Base-by-base conservation (phyloP, 2,888 invertebrate species). In the Megastigmus dorsalis region DNA sequence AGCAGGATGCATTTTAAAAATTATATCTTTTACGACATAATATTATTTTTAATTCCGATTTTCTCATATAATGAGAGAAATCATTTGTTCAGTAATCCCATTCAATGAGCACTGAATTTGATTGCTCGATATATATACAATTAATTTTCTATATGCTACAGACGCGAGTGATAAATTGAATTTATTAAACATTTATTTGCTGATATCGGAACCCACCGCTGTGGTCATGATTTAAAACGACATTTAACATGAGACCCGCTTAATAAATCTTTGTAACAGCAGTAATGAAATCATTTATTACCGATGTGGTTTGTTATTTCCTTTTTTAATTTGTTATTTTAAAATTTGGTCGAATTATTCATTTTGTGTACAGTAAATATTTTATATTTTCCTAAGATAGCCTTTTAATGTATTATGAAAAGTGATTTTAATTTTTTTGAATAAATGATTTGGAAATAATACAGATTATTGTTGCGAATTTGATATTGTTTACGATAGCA, bases 161-260 rank as follows among this genome's bases (percentile, higher is more conserved):
- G n/a, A 23, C n/a, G 23, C n/a, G 6, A 38, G n/a, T 13, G 23
- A 59, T 41, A 45, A 62, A 62, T 62, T 45, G 2, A 62, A 62
- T 62, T 62, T 62, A 62, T 45, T 45, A 62, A 45, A 20, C 33
- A 62, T 45, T 62, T 45, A 62, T 30, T 45, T 30, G 45, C 45
- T 20, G 20, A 18, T 45, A 45, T 62, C 13, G 3, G 38, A 18
- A 48, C 41, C 1, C 30, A 20, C 43, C 15, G 33, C 20, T 9
- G 45, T 48, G 4, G 26, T 2, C 4, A 20, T 33, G 62, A 62
- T 62, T 45, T 20, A 45, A 62, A 45, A 30, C 10, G 45, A 20
- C 18, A 33, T 10, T 62, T 48, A 62, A 30, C 13, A 62, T 62
- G 18, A 10, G 10, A 4, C 15, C 26, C 41, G 6, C 5, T 33